Evolutionary conservation across 2,113 vertebrate species (phyloP).

Genomic region (Toxotes jaculatrix): DNA sequence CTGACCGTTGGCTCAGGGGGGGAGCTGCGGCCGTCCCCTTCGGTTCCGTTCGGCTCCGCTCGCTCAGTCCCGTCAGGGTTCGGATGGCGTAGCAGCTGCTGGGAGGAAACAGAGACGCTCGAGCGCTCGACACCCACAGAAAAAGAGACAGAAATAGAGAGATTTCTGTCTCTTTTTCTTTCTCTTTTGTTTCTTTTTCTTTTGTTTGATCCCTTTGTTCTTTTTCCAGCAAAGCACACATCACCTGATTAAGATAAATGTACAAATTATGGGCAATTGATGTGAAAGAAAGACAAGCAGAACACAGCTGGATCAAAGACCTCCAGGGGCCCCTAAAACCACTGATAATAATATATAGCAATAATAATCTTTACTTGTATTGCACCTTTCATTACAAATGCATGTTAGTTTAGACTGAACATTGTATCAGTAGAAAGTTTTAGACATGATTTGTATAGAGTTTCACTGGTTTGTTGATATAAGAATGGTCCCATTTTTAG

Average conservation of each 20-base stretch:
- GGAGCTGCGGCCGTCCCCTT: background rate
- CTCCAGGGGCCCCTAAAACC: too few species aligned
- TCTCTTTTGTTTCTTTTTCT: background rate
- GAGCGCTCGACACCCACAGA: conserved; percentile 44
- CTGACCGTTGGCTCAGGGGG: background rate
- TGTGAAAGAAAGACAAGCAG: background rate
- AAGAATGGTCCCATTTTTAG: background rate
- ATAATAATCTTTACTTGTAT: background rate
- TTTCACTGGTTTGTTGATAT: too few species aligned
- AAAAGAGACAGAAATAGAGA: background rate
- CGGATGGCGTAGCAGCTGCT: background rate
- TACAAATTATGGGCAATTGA: background rate
- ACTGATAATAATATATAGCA: background rate
- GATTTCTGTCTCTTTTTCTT: background rate
- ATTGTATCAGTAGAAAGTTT: too few species aligned
- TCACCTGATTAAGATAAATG: background rate
- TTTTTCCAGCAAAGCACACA: background rate
- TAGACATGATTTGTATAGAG: too few species aligned
- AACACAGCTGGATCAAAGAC: background rate
- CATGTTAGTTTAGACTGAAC: too few species aligned
- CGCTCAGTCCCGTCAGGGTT: conserved; percentile 32
- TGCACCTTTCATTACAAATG: too few species aligned
- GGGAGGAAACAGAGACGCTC: conserved; percentile 10
- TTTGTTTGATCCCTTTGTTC: conserved; percentile 17
- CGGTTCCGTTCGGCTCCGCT: conserved; percentile 26